A percentile compares a stretch with the other conserved stretches of the same genome.
phyloP scores from a whole-genome alignment of 2,888 invertebrate genomes.

The Rosalia funebris region DNA sequence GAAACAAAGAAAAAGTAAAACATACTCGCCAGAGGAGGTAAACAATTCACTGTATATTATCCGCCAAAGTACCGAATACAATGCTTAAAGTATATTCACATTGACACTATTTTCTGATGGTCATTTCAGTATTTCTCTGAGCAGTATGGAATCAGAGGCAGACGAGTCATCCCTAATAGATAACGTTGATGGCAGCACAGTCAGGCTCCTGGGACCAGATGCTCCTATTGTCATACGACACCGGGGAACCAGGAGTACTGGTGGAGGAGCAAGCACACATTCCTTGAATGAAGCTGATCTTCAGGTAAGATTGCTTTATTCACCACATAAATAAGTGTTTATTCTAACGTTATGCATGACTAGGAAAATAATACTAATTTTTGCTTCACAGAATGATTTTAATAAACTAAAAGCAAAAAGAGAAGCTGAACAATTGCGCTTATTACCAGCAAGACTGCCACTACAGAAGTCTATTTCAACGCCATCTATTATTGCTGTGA shows the following conservation, averaged over 20 bases:
- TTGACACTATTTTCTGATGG: no score
- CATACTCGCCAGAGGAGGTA: slow-evolving; percentile 68
- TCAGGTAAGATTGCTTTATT: slow-evolving; percentile 68
- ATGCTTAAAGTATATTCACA: no score
- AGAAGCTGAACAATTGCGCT: slow-evolving; percentile 66
- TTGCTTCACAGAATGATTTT: slow-evolving; percentile 76
- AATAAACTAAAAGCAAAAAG: slow-evolving; percentile 74
- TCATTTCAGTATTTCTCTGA: slow-evolving; percentile 74
- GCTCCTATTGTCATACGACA: slow-evolving; percentile 60
- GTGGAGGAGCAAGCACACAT: slow-evolving; percentile 75
- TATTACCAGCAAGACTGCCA: slow-evolving; percentile 76
- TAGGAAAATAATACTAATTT: slow-evolving; percentile 18
- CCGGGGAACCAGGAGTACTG: slow-evolving; percentile 65
- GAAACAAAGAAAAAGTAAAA: slow-evolving; percentile 68
- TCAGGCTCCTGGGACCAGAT: slow-evolving; percentile 66
- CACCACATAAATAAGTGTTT: neutral
- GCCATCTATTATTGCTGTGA: slow-evolving; percentile 83
- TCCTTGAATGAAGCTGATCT: slow-evolving; percentile 90
- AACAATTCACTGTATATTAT: slow-evolving; percentile 3
- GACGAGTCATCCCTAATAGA: slow-evolving; percentile 71
- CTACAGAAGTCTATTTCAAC: slow-evolving; percentile 92
- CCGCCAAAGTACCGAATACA: no score
- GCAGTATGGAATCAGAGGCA: slow-evolving; percentile 87
- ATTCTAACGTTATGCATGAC: neutral
- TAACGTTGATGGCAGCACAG: slow-evolving; percentile 69